Conservation (phyloP, 2,113 vertebrate genomes). For the Casuarius casuarius region DNA sequence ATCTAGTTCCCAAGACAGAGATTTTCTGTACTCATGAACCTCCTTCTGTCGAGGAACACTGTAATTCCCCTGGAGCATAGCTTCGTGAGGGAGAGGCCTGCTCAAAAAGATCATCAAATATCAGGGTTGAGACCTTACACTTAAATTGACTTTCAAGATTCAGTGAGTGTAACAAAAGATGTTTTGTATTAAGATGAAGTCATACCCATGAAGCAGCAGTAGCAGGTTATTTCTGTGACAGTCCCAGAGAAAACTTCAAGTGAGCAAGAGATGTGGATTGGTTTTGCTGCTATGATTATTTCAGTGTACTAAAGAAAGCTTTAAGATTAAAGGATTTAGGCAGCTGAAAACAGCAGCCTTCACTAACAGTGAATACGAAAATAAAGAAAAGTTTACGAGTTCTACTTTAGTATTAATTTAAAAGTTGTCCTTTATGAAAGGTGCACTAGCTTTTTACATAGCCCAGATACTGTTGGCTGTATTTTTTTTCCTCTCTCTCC, state of each 20-base stretch:
- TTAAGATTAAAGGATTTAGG: not conserved
- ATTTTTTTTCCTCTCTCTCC: not conserved
- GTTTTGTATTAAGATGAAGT: not conserved
- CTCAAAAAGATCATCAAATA: not conserved
- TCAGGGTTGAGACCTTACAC: not conserved
- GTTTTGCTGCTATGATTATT: not conserved
- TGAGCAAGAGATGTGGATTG: not conserved
- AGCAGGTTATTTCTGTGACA: not conserved
- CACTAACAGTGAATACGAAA: not conserved
- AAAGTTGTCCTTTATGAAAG: not conserved
- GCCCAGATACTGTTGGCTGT: not conserved
- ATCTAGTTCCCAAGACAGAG: not conserved
- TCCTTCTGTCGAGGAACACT: not conserved
- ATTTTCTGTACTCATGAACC: not conserved
- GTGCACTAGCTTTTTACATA: not conserved
- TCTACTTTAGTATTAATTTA: not conserved
- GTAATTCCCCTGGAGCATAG: fast-evolving
- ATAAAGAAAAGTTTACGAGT: not conserved
- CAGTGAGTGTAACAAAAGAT: fast-evolving
- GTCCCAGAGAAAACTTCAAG: not conserved
- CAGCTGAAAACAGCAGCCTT: not conserved
- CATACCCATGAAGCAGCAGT: not conserved
- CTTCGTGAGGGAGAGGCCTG: not conserved
- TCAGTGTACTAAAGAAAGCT: not conserved
- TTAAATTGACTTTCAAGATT: not conserved